Conservation (phyloP, 2,113 vertebrate species). For the Columbina picui region DNA sequence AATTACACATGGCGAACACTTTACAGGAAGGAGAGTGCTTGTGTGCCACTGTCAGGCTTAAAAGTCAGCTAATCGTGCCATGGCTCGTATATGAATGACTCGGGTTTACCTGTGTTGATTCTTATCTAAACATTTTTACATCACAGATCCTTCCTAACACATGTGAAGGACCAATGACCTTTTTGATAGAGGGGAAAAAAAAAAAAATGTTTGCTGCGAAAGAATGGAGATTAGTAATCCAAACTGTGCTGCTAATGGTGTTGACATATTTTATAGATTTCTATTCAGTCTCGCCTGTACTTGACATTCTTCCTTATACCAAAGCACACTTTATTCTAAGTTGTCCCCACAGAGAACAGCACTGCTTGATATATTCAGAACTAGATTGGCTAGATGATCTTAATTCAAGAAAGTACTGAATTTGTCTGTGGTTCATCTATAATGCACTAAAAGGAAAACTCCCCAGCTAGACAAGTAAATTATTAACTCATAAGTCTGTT, state of each 20-base stretch:
- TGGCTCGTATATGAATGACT: not conserved
- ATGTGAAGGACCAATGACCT: not conserved
- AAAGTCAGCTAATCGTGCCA: not conserved
- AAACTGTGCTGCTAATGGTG: constrained; percentile 1
- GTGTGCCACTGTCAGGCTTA: not conserved
- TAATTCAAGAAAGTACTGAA: constrained; percentile 63
- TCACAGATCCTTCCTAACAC: not conserved
- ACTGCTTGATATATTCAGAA: constrained; percentile 55
- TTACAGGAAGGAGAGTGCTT: not conserved
- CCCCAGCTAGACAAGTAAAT: constrained; percentile 58
- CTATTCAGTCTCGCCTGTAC: not conserved
- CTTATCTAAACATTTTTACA: not conserved
- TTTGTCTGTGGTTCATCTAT: constrained; percentile 58
- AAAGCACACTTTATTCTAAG: constrained; percentile 32
- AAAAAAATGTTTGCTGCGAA: not conserved
- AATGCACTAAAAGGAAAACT: constrained; percentile 64
- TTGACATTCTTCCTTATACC: constrained; percentile 33
- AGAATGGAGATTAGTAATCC: constrained; percentile 34
- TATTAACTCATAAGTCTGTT: constrained; percentile 65
- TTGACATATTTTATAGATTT: constrained; percentile 49
- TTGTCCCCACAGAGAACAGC: constrained; percentile 49
- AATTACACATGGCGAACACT: not conserved
- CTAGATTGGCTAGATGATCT: constrained; percentile 59
- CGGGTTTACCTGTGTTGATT: not conserved
- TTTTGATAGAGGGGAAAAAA: not conserved